Evolutionary conservation across 2,113 vertebrate genomes (phyloP).

Genomic region (Piaya cayana): DNA sequence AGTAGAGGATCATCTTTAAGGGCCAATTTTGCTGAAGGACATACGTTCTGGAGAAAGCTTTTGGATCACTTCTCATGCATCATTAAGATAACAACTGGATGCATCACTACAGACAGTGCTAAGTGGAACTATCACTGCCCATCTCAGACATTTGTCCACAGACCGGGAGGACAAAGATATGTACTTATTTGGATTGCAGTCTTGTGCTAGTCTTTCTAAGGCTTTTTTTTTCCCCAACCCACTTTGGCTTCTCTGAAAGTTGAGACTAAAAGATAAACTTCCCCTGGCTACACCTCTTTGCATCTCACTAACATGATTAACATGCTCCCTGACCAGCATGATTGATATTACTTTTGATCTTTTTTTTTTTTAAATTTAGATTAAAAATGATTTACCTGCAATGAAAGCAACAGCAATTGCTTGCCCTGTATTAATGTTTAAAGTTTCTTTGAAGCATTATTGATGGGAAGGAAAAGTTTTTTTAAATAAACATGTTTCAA

Average conservation of each 20-base stretch:
- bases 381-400: constrained; percentile 76
- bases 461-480: constrained; percentile 69
- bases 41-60: neutral
- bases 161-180: neutral
- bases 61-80: neutral
- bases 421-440: constrained; percentile 68
- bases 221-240: neutral
- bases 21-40: neutral
- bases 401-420: constrained; percentile 68
- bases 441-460: constrained; percentile 71
- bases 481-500: constrained; percentile 67
- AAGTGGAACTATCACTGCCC: neutral
- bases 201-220: neutral
- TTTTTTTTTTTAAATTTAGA: constrained; percentile 12
- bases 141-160: neutral
- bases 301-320: neutral
- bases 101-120: neutral
- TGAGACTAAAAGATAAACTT: neutral
- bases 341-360: constrained; percentile 58
- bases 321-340: constrained; percentile 67
- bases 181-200: neutral
- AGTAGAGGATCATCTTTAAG: neutral
- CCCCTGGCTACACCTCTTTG: neutral
- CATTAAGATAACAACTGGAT: neutral
- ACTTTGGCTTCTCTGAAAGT: neutral